Evolutionary conservation across 2,888 invertebrate genomes (phyloP), one percentile per base, ranked within the genome.

Genomic region (Drosophila atripex): DNA sequence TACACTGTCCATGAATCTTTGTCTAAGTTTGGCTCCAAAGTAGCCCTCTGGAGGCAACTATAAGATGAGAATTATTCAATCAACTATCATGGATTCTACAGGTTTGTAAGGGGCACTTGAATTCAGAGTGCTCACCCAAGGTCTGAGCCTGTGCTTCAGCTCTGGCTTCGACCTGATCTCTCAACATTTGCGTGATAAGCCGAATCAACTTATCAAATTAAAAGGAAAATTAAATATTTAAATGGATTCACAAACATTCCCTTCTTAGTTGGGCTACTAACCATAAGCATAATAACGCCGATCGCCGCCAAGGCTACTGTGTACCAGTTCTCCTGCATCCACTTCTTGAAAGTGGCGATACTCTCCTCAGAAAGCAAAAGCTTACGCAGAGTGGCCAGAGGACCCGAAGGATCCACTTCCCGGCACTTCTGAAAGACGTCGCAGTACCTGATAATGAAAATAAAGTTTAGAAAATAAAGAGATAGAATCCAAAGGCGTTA

Each of bases 391-490:
- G 97, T 98, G 12, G 97, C 97, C 88, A 98, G 92, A 12, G 97
- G 98, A 8, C 98, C 97, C 1, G 97, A 97, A 14, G 97, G 98
- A 93, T 98, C 97, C 68, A 97, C 97, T 92, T 97, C 97, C 80
- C 98, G 94, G 90, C 98, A 98, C 89, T 94, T 93, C 90, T 94
- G 94, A 92, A 94, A 94, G 79, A 94, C 94, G 91, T 94, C 94
- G 90, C 94, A 94, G 91, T 94, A 94, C 43, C 94, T 94, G 38
- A 7, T 50, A 49, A 25, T 1, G 0, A n/a, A 16, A 6, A 12
- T 4, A 23, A 8, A 14, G 7, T 2, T 45, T 7, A 2, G 8
- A 2, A 45, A 63, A 18, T 28, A 23, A 8, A 46, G 0, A 9
- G 4, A 9, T 23, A 32, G 12, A 45, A 11, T 2, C 1, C 23